Base-by-base conservation (phyloP, 2,888 invertebrate species). In the Acanthacorydalis orientalis region DNA sequence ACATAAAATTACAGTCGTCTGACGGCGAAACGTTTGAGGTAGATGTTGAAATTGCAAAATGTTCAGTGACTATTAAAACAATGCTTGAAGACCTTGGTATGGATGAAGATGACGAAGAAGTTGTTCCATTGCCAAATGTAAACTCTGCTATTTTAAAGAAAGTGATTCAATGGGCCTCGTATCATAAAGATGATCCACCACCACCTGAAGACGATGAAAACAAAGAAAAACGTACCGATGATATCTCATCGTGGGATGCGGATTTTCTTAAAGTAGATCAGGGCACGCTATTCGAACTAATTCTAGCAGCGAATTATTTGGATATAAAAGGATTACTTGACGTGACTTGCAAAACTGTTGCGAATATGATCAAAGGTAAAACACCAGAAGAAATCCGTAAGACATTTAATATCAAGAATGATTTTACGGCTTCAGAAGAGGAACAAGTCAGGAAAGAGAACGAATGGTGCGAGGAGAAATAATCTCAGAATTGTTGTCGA, bases 231-330 rank as follows among this genome's bases (percentile, higher is more conserved):
- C 74, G 97, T n/a, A 97, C 97, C 1, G 97, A 98, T 63, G 97
- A 98, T 61, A 98, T 98, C 55, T 90, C 90, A 23, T 91, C 92
- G 0, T 98, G 98, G 98, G 98, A 98, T 71, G 91, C 93, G 0
- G 97, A 98, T 64, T 98, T 98, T 61, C 70, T 99, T 8, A 98
- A 98, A 74, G 96, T 97, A 33, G 95, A 96, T 64, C 95, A 96
- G 64, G 93, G 91, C 50, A 96, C 95, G 1, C 69, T 97, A 11
- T 96, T 95, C 64, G 96, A 96, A 69, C 70, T 97, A 39, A 96
- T 97, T 58, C 69, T 97, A 71, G 95, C 96, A 44, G 95, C 96
- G 8, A 96, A 97, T 67, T 97, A 96, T 64, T 72, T 97, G 59
- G 95, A 96, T 60, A 96, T 96, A 53, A 88, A 91, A 63, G 91